Conservation (phyloP, 1,140 invertebrate genomes). For the Drosophila pruinosa region DNA sequence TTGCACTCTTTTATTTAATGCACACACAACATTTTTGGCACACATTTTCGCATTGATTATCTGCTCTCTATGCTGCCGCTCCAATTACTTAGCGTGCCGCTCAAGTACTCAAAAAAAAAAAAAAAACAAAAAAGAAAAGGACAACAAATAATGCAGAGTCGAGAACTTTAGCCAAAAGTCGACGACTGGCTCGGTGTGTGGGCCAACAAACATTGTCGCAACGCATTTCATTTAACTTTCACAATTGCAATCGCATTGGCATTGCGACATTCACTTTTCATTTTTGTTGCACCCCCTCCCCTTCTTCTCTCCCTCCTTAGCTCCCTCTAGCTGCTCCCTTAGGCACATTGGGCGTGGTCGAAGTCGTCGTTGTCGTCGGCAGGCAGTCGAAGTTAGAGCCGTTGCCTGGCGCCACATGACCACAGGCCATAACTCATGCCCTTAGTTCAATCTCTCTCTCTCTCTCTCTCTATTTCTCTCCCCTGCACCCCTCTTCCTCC, state of each 20-base stretch:
- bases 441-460: background rate
- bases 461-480: background rate
- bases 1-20: slow-evolving; percentile 22
- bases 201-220: slow-evolving; percentile 42
- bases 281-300: slow-evolving; percentile 5
- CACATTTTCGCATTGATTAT: slow-evolving; percentile 31
- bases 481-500: background rate
- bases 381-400: slow-evolving; percentile 1
- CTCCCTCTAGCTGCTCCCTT: background rate
- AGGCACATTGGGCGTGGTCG: slow-evolving; percentile 19
- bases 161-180: slow-evolving; percentile 24
- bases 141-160: background rate
- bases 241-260: slow-evolving; percentile 55
- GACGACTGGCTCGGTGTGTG: slow-evolving; percentile 4
- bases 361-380: background rate
- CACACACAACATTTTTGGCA: slow-evolving; percentile 25
- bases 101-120: slow-evolving; percentile 20
- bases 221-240: slow-evolving; percentile 60
- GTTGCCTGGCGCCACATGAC: slow-evolving; percentile 48
- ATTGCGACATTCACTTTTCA: slow-evolving; percentile 61
- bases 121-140: background rate
- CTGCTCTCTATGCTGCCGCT: slow-evolving; percentile 29
- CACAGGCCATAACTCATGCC: slow-evolving; percentile 55
- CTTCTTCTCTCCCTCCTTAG: too few species aligned
- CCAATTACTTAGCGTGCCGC: slow-evolving; percentile 47